Conservation (phyloP, 2,888 invertebrate genomes). For the Koerneria pararmatus region DNA sequence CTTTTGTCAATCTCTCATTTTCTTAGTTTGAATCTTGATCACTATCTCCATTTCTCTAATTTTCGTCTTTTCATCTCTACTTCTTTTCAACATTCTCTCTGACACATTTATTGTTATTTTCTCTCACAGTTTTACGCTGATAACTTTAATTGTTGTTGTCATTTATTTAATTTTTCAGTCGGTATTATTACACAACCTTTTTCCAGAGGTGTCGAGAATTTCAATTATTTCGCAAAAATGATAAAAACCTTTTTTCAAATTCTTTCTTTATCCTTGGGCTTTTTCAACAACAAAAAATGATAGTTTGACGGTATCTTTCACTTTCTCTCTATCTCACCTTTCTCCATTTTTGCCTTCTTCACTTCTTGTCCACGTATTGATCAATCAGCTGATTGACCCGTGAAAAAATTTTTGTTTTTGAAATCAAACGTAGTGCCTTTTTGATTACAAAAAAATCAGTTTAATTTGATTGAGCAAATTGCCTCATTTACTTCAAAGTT, state of each 20-base stretch:
- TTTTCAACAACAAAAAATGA: too few relatives aligned
- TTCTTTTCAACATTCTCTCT: neutral
- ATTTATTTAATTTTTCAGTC: neutral
- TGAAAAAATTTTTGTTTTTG: too few relatives aligned
- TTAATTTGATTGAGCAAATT: too few relatives aligned
- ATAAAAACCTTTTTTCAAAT: neutral
- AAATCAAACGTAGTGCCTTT: too few relatives aligned
- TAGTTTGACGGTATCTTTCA: too few relatives aligned
- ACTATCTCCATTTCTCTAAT: neutral
- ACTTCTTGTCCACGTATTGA: too few relatives aligned
- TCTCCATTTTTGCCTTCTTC: neutral
- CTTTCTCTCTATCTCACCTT: constrained; percentile 1
- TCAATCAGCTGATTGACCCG: too few relatives aligned
- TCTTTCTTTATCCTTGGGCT: too few relatives aligned
- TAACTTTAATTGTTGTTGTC: neutral
- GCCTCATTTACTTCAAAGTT: too few relatives aligned
- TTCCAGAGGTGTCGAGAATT: neutral
- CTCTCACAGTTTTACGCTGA: neutral
- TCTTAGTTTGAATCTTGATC: too few relatives aligned
- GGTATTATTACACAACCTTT: neutral
- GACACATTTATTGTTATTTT: neutral
- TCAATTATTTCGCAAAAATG: neutral
- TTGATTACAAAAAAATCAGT: too few relatives aligned
- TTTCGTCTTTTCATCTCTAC: neutral
- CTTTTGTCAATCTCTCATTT: too few relatives aligned